Evolutionary conservation across 2,888 invertebrate species (phyloP), one percentile per base, ranked within the genome.

Genomic region (Cyrtodaria siliqua): DNA sequence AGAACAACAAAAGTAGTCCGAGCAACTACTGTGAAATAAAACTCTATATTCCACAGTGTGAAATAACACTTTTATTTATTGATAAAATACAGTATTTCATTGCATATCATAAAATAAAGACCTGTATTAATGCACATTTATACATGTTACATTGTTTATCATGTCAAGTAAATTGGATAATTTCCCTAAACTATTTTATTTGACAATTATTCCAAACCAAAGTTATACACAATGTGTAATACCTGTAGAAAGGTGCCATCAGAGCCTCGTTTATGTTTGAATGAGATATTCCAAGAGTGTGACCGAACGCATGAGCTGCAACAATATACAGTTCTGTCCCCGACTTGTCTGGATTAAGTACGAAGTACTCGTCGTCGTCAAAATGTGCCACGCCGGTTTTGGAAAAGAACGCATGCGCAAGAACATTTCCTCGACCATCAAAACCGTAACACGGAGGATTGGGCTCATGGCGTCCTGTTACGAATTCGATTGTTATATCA

Each of bases 191-290:
- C n/a, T n/a, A n/a, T n/a, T n/a, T n/a, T n/a, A n/a, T n/a, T n/a
- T n/a, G n/a, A n/a, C n/a, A n/a, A n/a, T n/a, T n/a, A n/a, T n/a
- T n/a, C n/a, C n/a, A n/a, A n/a, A n/a, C n/a, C n/a, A n/a, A n/a
- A n/a, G n/a, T n/a, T n/a, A n/a, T n/a, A n/a, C n/a, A n/a, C n/a
- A n/a, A n/a, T n/a, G n/a, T n/a, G n/a, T n/a, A n/a, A n/a, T n/a
- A n/a, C n/a, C n/a, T n/a, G n/a, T n/a, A n/a, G n/a, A 69, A 80
- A 0, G 80, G 80, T 16, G 80, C 80, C 80, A 80, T 80, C 1
- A 80, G 50, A 2, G 80, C 75, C 2, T 64, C 52, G 16, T 80
- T 56, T 1, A 69, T 59, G 33, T 80, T 80, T 1, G 76, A 73
- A 44, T 80, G 80, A 4, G 76, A 76, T 20, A 80, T 80, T 1